Percentiles rank a stretch among this genome's conserved stretches.
Conservation (phyloP, 2,113 vertebrate species). For the Lathamus discolor region DNA sequence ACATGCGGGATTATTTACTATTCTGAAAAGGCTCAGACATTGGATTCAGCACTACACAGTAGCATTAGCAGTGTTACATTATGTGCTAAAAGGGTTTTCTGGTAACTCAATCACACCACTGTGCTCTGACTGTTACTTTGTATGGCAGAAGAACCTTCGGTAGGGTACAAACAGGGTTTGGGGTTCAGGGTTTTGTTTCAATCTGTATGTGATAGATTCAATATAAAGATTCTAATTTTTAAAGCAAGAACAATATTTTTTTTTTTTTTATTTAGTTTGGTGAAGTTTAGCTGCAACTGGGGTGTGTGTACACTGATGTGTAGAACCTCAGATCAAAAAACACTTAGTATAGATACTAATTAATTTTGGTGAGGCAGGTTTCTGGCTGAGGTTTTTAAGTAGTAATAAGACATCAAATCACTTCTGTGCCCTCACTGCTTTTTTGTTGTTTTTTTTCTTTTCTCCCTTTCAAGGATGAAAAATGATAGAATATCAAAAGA, state of each 20-base stretch:
- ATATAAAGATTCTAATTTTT: neutral
- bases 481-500: neutral
- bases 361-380: neutral
- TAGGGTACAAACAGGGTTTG: neutral
- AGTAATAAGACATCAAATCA: neutral
- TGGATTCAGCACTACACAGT: neutral
- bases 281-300: neutral
- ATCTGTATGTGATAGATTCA: neutral
- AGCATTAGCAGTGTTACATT: neutral
- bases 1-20: neutral
- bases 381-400: neutral
- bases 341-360: neutral
- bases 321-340: neutral
- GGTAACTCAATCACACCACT: neutral
- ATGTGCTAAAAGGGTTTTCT: neutral
- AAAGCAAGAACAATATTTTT: neutral
- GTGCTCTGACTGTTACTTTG: neutral
- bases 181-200: neutral
- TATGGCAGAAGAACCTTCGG: neutral
- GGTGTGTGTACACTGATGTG: fast-evolving
- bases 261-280: neutral
- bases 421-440: fast-evolving
- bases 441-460: neutral
- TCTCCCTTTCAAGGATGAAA: neutral
- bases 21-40: neutral